Conservation (phyloP, 2,888 invertebrate genomes). For the Balanococcus diminutus region DNA sequence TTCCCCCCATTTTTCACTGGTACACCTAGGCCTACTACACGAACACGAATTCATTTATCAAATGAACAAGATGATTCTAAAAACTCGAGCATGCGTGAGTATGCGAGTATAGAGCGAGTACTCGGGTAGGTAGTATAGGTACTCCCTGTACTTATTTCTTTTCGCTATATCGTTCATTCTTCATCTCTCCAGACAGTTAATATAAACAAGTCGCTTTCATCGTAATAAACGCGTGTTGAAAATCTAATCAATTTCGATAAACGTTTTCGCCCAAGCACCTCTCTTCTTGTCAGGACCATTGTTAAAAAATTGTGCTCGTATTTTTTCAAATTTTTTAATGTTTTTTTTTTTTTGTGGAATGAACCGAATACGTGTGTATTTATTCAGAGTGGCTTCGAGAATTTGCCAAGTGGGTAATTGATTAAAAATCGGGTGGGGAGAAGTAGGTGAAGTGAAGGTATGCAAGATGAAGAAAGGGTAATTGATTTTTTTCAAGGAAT, state of each 20-base stretch:
- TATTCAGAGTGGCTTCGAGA: too few relatives aligned
- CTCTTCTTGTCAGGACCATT: background rate
- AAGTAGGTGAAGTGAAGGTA: too few relatives aligned
- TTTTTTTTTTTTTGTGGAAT: too few relatives aligned
- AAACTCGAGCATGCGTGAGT: background rate
- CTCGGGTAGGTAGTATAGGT: background rate
- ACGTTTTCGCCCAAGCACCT: background rate
- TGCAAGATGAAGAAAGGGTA: too few relatives aligned
- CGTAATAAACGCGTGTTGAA: background rate
- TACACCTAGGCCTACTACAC: background rate
- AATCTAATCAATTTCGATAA: background rate
- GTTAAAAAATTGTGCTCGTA: background rate
- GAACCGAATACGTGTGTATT: background rate
- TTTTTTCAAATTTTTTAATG: too few relatives aligned
- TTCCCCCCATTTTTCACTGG: background rate
- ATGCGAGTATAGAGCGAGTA: background rate
- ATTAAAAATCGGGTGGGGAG: too few relatives aligned
- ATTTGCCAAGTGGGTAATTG: too few relatives aligned
- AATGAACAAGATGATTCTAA: background rate
- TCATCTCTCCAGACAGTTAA: conserved; percentile 5
- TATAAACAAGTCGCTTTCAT: background rate
- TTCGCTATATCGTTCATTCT: background rate
- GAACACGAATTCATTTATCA: background rate
- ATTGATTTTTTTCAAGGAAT: too few relatives aligned
- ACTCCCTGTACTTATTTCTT: background rate